These are phyloP conservation scores for Meandrusa payeni DNA, from an alignment of 2,888 invertebrate species.

Conservation along the genomic window DNA sequence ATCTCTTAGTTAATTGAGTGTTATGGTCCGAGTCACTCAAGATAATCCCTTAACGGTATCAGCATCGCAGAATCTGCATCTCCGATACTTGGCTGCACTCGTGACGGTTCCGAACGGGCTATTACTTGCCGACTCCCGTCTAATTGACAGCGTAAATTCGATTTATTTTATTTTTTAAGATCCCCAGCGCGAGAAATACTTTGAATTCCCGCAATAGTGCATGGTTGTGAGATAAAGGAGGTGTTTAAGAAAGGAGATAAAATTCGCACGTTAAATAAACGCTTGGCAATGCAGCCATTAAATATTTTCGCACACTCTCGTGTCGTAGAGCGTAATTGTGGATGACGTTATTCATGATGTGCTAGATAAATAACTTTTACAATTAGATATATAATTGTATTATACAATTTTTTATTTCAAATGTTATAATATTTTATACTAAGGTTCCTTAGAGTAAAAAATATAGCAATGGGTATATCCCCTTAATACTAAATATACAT, in stretches of 20 bases:
- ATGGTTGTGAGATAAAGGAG: constrained; percentile 15
- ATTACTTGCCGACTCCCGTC: constrained; percentile 43
- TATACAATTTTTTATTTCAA: too few species aligned
- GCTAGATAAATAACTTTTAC: too few species aligned
- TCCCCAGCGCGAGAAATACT: constrained; percentile 30
- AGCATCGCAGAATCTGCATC: constrained; percentile 61
- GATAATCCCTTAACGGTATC: constrained; percentile 67
- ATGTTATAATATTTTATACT: too few species aligned
- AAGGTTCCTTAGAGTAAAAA: too few species aligned
- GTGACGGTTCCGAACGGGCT: constrained; percentile 43
- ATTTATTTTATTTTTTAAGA: constrained; percentile 53
- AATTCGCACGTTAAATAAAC: constrained; percentile 9
- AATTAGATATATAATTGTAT: too few species aligned
- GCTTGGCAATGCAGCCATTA: background rate
- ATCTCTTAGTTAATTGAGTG: constrained; percentile 64
- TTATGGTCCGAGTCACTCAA: constrained; percentile 58
- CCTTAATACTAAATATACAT: too few species aligned
- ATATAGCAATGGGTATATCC: too few species aligned
- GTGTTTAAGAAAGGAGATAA: constrained; percentile 12
- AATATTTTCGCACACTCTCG: constrained; percentile 7
- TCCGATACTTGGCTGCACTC: constrained; percentile 38
- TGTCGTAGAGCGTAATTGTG: too few species aligned
- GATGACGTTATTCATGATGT: too few species aligned
- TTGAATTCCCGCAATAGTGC: constrained; percentile 15
- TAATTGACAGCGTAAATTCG: constrained; percentile 59